Evolutionary conservation across 2,888 invertebrate genomes (phyloP), one percentile per base, ranked within the genome.

Genomic region (Carpatolechia fugitivella): DNA sequence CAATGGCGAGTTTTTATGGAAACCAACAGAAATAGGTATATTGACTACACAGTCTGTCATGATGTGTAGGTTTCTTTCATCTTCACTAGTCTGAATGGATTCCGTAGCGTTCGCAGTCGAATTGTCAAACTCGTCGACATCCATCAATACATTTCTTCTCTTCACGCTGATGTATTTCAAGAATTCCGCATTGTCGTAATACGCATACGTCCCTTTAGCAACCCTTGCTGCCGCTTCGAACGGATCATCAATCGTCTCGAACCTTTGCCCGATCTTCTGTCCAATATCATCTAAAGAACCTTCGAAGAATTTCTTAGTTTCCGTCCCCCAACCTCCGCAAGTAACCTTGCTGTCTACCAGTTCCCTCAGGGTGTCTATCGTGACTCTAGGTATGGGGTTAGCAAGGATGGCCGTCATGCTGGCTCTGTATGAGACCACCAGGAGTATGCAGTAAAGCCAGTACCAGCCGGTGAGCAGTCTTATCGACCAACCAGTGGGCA

Each of bases 321-420:
- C 93, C 1, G 89, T 88, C 0, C 94, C 94, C 93, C 95, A 96
- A 0, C 95, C 94, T 0, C 95, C 94, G 57, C 94, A 92, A 1
- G 85, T 85, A 4, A 96, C 87, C 60, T 91, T 91, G 63, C 94
- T 95, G 49, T 91, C 91, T 0, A 93, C 92, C 0, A 97, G 76
- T 67, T 95, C 93, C 64, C 92, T 83, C 33, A 97, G 71, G 0
- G 95, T 95, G 69, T 97, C 95, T 36, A 97, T 96, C 0, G 95
- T 96, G 7, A 96, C 92, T 65, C 96, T 92, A 10, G 94, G 93
- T 0, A 93, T 91, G 24, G 96, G 96, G 76, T 94, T 94, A 0
- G 96, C 95, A 47, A 97, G 83, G 52, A 95, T 95, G 0, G 96
- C 96, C 0, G 96, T 96, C 92, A 97, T 94, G 66, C 96, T 96